These are phyloP conservation scores for Drosophila aff. DNA, from an alignment of 1,140 invertebrate species.

Conservation along the genomic window DNA sequence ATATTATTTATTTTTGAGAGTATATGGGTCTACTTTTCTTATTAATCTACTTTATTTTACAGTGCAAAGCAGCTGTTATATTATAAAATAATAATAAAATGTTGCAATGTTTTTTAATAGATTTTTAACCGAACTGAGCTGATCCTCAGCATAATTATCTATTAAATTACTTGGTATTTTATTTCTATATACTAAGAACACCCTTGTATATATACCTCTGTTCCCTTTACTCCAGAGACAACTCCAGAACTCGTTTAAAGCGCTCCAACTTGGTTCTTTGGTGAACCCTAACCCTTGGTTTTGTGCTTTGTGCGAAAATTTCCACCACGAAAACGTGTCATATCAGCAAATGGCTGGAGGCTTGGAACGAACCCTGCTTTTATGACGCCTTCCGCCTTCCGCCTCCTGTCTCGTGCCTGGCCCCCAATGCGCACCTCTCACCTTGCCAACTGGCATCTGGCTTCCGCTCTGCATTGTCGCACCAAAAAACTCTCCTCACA, in stretches of 20 bases:
- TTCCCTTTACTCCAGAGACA: background rate
- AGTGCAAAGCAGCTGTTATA: background rate
- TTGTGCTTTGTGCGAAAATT: slow-evolving; percentile 15
- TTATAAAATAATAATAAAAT: background rate
- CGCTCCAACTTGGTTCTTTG: background rate
- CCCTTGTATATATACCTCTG: background rate
- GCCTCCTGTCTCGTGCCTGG: background rate
- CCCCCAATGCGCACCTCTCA: background rate
- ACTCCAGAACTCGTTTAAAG: background rate
- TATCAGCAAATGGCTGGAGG: slow-evolving; percentile 22
- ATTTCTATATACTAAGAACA: background rate
- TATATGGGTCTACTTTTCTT: background rate
- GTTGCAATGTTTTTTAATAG: background rate
- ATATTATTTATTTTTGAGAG: too few relatives aligned
- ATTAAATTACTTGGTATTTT: background rate
- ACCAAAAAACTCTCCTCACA: slow-evolving; percentile 13
- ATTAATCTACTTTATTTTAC: background rate
- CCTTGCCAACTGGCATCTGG: slow-evolving; percentile 14
- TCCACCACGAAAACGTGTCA: slow-evolving; percentile 19
- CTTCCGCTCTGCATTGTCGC: slow-evolving; percentile 15
- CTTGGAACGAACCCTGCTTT: slow-evolving; percentile 10
- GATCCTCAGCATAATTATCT: background rate
- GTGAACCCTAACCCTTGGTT: slow-evolving; percentile 19
- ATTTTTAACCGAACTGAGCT: background rate
- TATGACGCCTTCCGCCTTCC: slow-evolving; percentile 4